phyloP scores from a whole-genome alignment of 2,113 vertebrate species.

The Pterocles orientalis region DNA sequence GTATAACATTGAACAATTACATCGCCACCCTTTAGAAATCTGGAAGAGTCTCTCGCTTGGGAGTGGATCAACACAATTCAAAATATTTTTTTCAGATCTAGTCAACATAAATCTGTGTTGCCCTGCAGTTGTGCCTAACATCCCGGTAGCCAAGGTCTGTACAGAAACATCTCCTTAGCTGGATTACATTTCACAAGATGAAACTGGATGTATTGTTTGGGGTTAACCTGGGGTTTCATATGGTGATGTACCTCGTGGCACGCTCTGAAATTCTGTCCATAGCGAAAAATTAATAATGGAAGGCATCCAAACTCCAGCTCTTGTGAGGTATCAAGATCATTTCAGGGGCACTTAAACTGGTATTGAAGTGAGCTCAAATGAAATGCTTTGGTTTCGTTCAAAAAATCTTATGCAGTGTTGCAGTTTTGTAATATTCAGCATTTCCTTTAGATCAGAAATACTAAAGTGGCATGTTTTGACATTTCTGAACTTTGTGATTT shows the following conservation, averaged over 20 bases:
- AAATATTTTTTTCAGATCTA: background rate
- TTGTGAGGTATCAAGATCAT: background rate
- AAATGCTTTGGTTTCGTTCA: conserved; percentile 31
- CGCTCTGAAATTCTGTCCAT: background rate
- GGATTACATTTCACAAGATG: background rate
- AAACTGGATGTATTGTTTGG: background rate
- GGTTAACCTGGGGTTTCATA: rapidly evolving
- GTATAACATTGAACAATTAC: background rate
- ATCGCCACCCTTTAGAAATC: background rate
- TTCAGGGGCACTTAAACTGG: background rate
- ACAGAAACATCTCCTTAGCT: background rate
- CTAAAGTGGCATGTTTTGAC: conserved; percentile 50
- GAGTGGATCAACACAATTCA: background rate
- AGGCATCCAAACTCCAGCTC: background rate
- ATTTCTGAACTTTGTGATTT: conserved; percentile 54
- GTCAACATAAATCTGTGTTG: background rate
- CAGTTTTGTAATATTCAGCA: conserved; percentile 39
- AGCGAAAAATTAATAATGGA: background rate
- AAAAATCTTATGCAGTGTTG: background rate
- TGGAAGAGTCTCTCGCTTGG: background rate
- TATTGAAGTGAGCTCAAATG: background rate
- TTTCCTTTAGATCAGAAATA: conserved; percentile 55
- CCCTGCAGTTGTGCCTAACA: background rate
- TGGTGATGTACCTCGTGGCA: background rate
- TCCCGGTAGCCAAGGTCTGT: background rate